These are phyloP conservation scores for Natator depressus DNA, from an alignment of 2,113 vertebrate genomes.

Conservation along the genomic window DNA sequence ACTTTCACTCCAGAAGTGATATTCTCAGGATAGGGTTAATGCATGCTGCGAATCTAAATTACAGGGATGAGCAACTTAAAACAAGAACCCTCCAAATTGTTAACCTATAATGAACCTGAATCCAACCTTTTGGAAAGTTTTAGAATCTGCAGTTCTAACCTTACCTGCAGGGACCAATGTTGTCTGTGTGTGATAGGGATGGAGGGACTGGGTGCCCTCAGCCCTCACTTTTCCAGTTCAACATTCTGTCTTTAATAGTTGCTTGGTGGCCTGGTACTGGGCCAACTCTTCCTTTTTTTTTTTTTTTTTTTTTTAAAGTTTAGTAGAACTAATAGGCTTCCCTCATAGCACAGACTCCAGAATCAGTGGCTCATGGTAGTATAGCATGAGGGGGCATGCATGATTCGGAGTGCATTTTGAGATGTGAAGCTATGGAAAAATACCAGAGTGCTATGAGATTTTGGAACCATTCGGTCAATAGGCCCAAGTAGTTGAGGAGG, in stretches of 20 bases:
- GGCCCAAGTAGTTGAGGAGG: background rate
- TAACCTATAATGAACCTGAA: background rate
- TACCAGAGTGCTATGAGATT: background rate
- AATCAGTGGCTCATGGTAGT: background rate
- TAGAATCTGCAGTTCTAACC: background rate
- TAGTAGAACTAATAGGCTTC: background rate
- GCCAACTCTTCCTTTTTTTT: background rate
- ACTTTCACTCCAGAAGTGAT: background rate
- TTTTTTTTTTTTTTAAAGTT: background rate
- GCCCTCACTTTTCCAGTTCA: background rate
- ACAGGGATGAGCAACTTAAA: background rate
- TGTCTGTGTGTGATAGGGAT: background rate
- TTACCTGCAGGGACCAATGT: background rate
- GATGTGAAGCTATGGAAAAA: background rate
- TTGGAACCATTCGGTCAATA: background rate
- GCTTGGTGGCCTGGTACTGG: background rate
- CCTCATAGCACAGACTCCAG: background rate
- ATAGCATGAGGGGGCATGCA: background rate
- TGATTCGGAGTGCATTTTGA: background rate
- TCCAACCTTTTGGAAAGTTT: background rate
- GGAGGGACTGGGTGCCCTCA: background rate
- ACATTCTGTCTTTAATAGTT: background rate
- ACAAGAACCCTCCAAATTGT: fast-evolving
- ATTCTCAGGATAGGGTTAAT: background rate
- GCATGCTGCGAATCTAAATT: background rate